phyloP scores from a whole-genome alignment of 2,797 vertebrate species.

The Pangasius sanitwongsei region DNA sequence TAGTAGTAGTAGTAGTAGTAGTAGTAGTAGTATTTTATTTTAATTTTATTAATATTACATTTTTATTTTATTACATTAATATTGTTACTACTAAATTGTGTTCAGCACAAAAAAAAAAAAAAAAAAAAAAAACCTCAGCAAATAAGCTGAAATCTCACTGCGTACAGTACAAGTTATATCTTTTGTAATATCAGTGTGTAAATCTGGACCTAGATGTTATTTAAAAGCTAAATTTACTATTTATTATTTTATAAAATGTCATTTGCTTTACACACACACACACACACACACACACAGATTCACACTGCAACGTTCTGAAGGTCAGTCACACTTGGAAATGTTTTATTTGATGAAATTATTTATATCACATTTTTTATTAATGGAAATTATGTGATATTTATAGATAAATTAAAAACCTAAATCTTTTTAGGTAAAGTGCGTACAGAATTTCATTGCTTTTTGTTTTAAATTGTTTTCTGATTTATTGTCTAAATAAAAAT shows the following conservation, averaged over 20 bases:
- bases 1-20: too few relatives aligned
- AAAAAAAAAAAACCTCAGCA: too few relatives aligned
- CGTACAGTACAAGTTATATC: not conserved
- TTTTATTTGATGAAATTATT: not conserved
- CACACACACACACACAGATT: conserved; percentile 13
- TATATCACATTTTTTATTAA: not conserved
- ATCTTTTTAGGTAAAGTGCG: not conserved
- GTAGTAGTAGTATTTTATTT: not conserved
- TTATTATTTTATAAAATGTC: not conserved
- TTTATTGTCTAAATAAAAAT: too few relatives aligned
- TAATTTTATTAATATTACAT: not conserved
- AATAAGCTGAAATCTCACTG: not conserved
- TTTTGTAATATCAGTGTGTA: not conserved
- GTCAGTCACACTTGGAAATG: not conserved
- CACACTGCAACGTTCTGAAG: not conserved
- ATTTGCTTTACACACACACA: not conserved
- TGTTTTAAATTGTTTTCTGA: too few relatives aligned
- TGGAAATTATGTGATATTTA: not conserved
- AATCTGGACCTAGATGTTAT: not conserved
- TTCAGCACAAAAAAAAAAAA: not conserved
- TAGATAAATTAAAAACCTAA: too few relatives aligned
- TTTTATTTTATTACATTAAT: not conserved
- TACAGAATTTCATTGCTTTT: too few relatives aligned
- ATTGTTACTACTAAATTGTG: not conserved
- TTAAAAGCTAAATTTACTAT: too few relatives aligned